A percentile compares a stretch with the other conserved stretches of the same genome.
Conservation (phyloP, 2,113 vertebrate species). For the Ophiodon elongatus region DNA sequence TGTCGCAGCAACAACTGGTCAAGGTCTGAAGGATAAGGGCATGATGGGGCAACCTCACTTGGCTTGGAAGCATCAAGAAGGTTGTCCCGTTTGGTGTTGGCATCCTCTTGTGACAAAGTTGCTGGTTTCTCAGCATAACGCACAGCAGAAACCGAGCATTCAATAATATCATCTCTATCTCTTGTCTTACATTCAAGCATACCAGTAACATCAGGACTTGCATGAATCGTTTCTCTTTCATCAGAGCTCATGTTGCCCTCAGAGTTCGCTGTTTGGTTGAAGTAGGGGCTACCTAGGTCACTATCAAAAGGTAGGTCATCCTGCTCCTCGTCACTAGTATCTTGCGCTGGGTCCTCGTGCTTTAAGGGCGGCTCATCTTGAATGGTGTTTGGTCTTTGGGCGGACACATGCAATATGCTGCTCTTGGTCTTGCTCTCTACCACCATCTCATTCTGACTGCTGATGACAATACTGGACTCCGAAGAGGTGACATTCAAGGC, state of each 20-base stretch:
- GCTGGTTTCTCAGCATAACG: neutral
- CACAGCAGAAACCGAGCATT: slow-evolving; percentile 1
- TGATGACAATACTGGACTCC: slow-evolving; percentile 47
- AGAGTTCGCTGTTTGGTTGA: slow-evolving; percentile 39
- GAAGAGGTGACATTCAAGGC: slow-evolving; percentile 65
- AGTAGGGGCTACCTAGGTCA: slow-evolving; percentile 57
- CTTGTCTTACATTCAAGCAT: neutral
- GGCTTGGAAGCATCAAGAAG: neutral
- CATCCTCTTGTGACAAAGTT: slow-evolving; percentile 11
- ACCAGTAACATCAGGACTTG: slow-evolving; percentile 47
- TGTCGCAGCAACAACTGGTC: slow-evolving; percentile 83
- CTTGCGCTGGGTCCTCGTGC: slow-evolving; percentile 65
- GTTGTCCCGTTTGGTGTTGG: neutral
- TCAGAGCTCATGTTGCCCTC: slow-evolving; percentile 42
- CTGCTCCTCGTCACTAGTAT: slow-evolving; percentile 86
- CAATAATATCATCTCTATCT: neutral
- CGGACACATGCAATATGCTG: slow-evolving; percentile 16
- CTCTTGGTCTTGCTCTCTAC: slow-evolving; percentile 31
- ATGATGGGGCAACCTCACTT: neutral
- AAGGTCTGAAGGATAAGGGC: slow-evolving; percentile 58
- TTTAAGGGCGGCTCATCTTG: slow-evolving; percentile 27
- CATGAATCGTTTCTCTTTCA: slow-evolving; percentile 39
- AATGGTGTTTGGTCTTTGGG: slow-evolving; percentile 61
- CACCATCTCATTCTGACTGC: slow-evolving; percentile 36
- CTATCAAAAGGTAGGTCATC: slow-evolving; percentile 88